phyloP scores from a whole-genome alignment of 2,113 vertebrate species.

The Sinocyclocheilus rhinocerous region DNA sequence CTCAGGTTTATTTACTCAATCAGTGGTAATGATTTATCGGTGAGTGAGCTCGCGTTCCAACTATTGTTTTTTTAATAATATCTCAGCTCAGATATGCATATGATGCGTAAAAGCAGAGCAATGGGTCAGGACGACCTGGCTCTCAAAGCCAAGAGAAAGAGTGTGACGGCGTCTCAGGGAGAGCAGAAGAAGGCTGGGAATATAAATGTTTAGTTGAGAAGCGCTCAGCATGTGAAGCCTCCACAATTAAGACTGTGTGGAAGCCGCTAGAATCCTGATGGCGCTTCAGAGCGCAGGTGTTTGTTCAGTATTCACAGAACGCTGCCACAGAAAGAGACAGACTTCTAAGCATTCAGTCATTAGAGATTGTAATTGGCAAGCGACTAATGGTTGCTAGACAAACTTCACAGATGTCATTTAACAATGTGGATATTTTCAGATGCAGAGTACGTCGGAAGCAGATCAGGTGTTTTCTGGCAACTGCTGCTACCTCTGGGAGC shows the following conservation, averaged over 20 bases:
- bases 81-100: neutral
- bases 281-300: conserved; percentile 62
- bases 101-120: neutral
- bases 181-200: conserved; percentile 3
- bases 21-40: conserved; percentile 61
- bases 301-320: conserved; percentile 65
- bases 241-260: conserved; percentile 60
- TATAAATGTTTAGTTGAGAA: conserved; percentile 25
- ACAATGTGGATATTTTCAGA: conserved; percentile 42
- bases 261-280: conserved; percentile 58
- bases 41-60: conserved; percentile 40
- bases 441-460: neutral
- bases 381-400: conserved; percentile 57
- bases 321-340: conserved; percentile 22
- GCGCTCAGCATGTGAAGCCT: conserved; percentile 31
- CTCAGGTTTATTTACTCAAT: conserved; percentile 49
- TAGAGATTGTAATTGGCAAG: conserved; percentile 66
- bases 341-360: conserved; percentile 67
- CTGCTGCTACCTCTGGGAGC: neutral
- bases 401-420: conserved; percentile 55
- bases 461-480: conserved; percentile 3
- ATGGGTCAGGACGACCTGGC: neutral
- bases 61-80: neutral
- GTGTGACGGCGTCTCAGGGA: neutral
- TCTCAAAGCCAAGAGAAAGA: neutral